phyloP scores from a whole-genome alignment of 2,888 invertebrate genomes.

The Sussaba pulchella region DNA sequence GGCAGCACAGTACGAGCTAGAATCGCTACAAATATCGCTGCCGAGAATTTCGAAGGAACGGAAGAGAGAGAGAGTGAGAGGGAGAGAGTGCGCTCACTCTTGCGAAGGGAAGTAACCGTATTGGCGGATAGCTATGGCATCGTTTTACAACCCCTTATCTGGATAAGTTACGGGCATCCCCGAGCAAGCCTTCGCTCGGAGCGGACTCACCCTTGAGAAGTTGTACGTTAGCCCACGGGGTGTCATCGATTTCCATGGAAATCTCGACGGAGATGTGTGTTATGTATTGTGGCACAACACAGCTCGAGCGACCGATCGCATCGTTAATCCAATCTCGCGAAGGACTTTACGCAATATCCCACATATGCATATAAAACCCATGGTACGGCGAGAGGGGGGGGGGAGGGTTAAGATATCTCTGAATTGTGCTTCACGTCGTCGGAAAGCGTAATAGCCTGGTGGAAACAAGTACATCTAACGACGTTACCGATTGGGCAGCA shows the following conservation, averaged over 20 bases:
- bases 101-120: slow-evolving; percentile 74
- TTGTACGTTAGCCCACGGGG: slow-evolving; percentile 68
- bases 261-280: slow-evolving; percentile 66
- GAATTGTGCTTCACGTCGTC: too few relatives aligned
- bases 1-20: slow-evolving; percentile 38
- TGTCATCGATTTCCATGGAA: slow-evolving; percentile 81
- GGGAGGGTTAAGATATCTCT: neutral
- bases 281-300: slow-evolving; percentile 4
- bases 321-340: slow-evolving; percentile 58
- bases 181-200: slow-evolving; percentile 65
- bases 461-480: too few relatives aligned
- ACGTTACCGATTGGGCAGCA: too few relatives aligned
- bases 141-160: slow-evolving; percentile 83
- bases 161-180: slow-evolving; percentile 80
- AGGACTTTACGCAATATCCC: slow-evolving; percentile 35
- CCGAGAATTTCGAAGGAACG: slow-evolving; percentile 39
- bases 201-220: slow-evolving; percentile 68
- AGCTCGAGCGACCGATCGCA: slow-evolving; percentile 43
- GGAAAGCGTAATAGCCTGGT: too few relatives aligned
- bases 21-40: slow-evolving; percentile 36
- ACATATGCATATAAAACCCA: slow-evolving; percentile 50
- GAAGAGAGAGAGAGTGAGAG: slow-evolving; percentile 6
- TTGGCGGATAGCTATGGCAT: slow-evolving; percentile 81
- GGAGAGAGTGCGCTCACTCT: slow-evolving; percentile 33
- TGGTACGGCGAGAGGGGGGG: neutral